phyloP scores from a whole-genome alignment of 2,888 invertebrate species.

The Oscheius sp. region DNA sequence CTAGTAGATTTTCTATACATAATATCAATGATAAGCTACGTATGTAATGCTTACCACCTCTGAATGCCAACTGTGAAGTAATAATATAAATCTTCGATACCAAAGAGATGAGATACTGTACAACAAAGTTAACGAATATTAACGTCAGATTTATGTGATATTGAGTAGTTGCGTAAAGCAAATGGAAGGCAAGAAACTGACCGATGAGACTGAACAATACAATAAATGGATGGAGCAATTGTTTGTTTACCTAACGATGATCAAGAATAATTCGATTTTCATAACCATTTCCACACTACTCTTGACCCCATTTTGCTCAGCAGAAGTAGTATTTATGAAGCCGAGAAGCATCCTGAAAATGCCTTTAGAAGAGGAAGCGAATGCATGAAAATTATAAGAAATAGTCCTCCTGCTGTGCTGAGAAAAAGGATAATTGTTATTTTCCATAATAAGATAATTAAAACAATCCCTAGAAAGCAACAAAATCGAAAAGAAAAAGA shows the following conservation, averaged over 20 bases:
- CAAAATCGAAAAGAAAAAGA: too few species aligned
- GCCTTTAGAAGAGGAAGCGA: too few species aligned
- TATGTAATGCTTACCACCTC: neutral
- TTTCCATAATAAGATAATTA: too few species aligned
- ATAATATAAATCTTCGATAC: neutral
- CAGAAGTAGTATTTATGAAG: slow-evolving; percentile 20
- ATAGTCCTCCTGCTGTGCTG: too few species aligned
- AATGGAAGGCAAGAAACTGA: slow-evolving; percentile 1
- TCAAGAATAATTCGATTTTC: neutral
- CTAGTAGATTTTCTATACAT: slow-evolving; percentile 7
- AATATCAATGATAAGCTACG: neutral
- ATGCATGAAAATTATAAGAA: too few species aligned
- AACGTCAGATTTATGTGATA: slow-evolving; percentile 12
- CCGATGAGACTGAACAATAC: slow-evolving; percentile 8
- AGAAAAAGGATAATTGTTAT: too few species aligned
- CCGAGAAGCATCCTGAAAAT: too few species aligned
- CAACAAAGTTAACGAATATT: slow-evolving; percentile 5
- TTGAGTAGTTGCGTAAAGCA: slow-evolving; percentile 12
- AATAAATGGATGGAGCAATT: too few species aligned
- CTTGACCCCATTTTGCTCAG: neutral
- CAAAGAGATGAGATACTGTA: neutral
- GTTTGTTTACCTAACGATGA: neutral
- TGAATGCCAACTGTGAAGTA: neutral
- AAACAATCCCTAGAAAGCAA: too few species aligned
- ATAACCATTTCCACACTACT: neutral